These are phyloP conservation scores for Cranoglanis bouderius DNA, from an alignment of 2,113 vertebrate genomes.

Conservation along the genomic window DNA sequence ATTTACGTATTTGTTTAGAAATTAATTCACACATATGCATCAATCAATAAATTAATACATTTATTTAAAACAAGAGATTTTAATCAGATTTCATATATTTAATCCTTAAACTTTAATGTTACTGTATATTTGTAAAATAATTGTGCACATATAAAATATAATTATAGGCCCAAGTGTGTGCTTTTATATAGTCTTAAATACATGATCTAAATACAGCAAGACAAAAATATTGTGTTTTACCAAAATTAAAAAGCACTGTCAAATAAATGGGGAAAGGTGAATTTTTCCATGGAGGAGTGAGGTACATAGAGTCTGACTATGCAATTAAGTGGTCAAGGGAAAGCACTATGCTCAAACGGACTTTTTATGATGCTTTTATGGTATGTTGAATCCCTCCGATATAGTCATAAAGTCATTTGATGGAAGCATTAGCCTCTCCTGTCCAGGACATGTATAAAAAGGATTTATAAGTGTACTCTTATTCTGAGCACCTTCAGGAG, in stretches of 20 bases:
- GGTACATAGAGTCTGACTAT: conserved; percentile 13
- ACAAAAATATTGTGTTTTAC: background rate
- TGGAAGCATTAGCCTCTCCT: conserved; percentile 75
- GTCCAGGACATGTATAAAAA: conserved; percentile 76
- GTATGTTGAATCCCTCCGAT: conserved; percentile 67
- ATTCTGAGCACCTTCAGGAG: conserved; percentile 69
- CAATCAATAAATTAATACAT: background rate
- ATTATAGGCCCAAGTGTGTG: background rate
- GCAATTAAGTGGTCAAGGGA: conserved; percentile 46
- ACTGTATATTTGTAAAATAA: background rate
- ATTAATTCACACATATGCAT: background rate
- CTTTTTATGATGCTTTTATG: conserved; percentile 67
- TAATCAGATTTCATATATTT: background rate
- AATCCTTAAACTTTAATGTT: background rate
- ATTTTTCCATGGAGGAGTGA: conserved; percentile 40
- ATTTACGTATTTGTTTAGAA: background rate
- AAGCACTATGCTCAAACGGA: conserved; percentile 55
- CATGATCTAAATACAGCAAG: background rate
- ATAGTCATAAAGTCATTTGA: conserved; percentile 69
- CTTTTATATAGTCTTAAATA: background rate
- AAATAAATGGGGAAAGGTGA: background rate
- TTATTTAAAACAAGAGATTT: background rate
- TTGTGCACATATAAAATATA: background rate
- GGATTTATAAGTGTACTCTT: conserved; percentile 78
- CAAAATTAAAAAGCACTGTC: background rate